phyloP scores from a whole-genome alignment of 2,113 vertebrate species.

The Capra hircus region DNA sequence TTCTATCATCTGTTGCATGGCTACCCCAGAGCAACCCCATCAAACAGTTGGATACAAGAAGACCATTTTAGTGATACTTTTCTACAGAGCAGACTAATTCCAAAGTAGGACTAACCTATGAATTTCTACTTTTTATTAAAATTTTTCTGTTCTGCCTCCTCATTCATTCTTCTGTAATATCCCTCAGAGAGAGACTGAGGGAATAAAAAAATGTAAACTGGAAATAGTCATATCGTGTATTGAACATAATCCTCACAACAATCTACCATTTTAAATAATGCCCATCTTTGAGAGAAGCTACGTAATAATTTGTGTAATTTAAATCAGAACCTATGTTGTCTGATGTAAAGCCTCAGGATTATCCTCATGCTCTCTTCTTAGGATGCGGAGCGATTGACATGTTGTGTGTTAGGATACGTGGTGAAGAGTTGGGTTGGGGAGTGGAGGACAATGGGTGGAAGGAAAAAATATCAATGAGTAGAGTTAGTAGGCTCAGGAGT shows the following conservation, averaged over 20 bases:
- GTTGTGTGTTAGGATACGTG: background rate
- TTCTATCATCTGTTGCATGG: fast-evolving
- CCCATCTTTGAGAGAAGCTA: background rate
- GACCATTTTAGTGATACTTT: background rate
- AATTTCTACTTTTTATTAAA: background rate
- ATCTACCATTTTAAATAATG: background rate
- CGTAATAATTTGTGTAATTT: background rate
- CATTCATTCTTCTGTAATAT: background rate
- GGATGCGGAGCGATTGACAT: no score
- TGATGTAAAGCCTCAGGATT: background rate
- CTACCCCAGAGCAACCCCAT: background rate
- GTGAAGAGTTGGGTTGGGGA: background rate
- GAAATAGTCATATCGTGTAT: background rate
- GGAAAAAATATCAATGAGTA: background rate
- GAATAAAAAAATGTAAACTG: background rate
- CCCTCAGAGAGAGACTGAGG: background rate
- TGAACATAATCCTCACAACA: background rate
- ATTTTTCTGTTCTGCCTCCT: background rate
- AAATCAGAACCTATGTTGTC: background rate
- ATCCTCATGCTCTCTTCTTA: fast-evolving
- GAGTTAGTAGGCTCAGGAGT: background rate
- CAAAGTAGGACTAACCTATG: background rate
- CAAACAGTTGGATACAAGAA: background rate
- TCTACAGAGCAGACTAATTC: background rate
- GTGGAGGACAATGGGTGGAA: background rate